Conservation (phyloP, 2,113 vertebrate species). For the Varanus komodoensis region DNA sequence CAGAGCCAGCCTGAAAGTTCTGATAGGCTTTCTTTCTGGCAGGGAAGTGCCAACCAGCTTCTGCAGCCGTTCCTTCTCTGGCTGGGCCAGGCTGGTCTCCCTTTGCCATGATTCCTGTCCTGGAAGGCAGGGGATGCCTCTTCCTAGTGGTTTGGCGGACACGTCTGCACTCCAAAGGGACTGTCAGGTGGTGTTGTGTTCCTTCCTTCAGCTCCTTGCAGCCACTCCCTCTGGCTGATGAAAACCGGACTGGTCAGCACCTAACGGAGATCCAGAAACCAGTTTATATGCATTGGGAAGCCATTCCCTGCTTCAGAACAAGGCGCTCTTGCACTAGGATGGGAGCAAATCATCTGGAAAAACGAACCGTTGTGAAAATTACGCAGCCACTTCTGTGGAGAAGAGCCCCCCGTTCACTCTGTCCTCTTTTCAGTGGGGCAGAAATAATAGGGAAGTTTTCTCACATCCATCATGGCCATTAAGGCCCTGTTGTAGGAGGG, state of each 20-base stretch:
- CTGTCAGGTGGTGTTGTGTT: no score
- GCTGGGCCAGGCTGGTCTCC: no score
- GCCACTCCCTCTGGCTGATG: not conserved
- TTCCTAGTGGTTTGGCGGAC: no score
- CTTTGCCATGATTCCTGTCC: no score
- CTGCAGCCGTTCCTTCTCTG: no score
- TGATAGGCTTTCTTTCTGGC: no score
- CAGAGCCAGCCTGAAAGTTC: no score
- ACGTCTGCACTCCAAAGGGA: no score
- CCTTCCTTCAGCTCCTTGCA: no score
- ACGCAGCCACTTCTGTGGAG: not conserved
- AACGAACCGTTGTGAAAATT: not conserved
- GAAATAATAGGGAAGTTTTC: not conserved
- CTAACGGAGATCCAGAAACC: not conserved
- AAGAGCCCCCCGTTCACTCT: not conserved
- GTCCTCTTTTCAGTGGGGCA: not conserved
- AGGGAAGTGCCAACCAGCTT: no score
- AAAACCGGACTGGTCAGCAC: not conserved
- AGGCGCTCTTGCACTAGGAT: not conserved
- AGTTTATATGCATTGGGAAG: not conserved
- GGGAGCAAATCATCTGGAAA: not conserved
- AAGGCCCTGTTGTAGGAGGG: conserved; percentile 57
- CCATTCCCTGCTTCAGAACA: not conserved
- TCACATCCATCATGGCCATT: conserved; percentile 33
- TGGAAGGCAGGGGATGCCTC: no score